Percentiles rank a stretch among this genome's conserved stretches.
Conservation (phyloP, 2,797 vertebrate species). For the Leptodactylus fallax region DNA sequence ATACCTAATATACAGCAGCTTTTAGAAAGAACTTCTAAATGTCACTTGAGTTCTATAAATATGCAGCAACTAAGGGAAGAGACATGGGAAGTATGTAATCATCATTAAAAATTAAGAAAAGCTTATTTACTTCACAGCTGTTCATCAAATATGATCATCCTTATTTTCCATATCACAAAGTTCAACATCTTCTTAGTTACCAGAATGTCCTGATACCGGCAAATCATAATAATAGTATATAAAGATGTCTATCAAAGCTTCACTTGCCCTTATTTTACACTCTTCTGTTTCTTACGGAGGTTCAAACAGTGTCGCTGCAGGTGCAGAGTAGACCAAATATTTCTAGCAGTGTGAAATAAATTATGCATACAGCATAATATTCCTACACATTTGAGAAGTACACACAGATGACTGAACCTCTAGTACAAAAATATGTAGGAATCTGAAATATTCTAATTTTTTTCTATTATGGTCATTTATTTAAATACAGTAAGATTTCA, state of each 20-base stretch:
- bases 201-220: background rate
- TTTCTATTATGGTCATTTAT: background rate
- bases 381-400: background rate
- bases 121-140: slow-evolving; percentile 39
- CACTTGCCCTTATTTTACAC: background rate
- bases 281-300: background rate
- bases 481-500: background rate
- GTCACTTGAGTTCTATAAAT: slow-evolving; percentile 21
- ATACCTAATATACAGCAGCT: slow-evolving; percentile 27
- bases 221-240: background rate
- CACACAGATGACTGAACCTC: background rate
- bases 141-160: slow-evolving; percentile 18
- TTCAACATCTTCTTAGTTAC: background rate
- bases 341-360: background rate
- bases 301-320: slow-evolving; percentile 10
- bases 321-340: background rate
- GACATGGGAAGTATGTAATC: slow-evolving; percentile 25
- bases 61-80: background rate
- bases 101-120: slow-evolving; percentile 26
- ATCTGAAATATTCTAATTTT: background rate
- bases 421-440: background rate
- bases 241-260: background rate
- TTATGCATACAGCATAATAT: background rate
- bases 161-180: slow-evolving; percentile 10
- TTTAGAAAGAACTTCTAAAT: slow-evolving; percentile 22